Percentiles rank a stretch among this genome's conserved stretches.
These are phyloP conservation scores for Blera fallax DNA, from an alignment of 2,888 invertebrate genomes.

Conservation along the genomic window DNA sequence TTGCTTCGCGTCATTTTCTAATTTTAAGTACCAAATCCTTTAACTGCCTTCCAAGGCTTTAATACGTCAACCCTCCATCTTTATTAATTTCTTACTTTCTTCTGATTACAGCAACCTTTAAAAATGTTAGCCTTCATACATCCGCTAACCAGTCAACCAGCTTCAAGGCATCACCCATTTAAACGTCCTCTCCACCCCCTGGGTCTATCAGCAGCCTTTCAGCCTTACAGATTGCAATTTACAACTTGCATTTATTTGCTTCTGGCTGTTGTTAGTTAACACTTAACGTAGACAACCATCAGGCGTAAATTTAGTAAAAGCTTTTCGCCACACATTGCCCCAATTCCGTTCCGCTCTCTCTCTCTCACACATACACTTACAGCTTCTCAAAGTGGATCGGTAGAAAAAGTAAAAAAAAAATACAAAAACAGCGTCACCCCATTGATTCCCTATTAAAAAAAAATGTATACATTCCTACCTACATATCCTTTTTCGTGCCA, in stretches of 20 bases:
- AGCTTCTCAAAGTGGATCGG: background rate
- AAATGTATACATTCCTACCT: background rate
- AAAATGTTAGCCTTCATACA: background rate
- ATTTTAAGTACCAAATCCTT: background rate
- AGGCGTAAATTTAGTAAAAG: constrained; percentile 19
- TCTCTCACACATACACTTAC: background rate
- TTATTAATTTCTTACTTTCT: background rate
- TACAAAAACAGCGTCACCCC: background rate
- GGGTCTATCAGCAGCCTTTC: background rate
- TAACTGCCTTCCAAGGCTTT: background rate
- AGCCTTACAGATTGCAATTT: constrained; percentile 21
- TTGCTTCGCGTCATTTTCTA: background rate
- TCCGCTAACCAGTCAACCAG: background rate
- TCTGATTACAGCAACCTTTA: background rate
- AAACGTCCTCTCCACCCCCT: no score
- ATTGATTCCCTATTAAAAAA: constrained; percentile 6
- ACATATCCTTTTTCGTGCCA: constrained; percentile 11
- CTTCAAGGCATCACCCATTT: background rate
- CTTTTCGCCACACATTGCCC: constrained; percentile 18
- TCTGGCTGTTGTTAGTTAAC: background rate
- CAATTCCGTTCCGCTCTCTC: background rate
- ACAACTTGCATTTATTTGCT: constrained; percentile 8
- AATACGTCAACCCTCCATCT: background rate
- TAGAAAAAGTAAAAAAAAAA: background rate
- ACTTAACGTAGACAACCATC: constrained; percentile 8